phyloP scores from a whole-genome alignment of 2,888 invertebrate genomes.

The Spilosoma lubricipeda region DNA sequence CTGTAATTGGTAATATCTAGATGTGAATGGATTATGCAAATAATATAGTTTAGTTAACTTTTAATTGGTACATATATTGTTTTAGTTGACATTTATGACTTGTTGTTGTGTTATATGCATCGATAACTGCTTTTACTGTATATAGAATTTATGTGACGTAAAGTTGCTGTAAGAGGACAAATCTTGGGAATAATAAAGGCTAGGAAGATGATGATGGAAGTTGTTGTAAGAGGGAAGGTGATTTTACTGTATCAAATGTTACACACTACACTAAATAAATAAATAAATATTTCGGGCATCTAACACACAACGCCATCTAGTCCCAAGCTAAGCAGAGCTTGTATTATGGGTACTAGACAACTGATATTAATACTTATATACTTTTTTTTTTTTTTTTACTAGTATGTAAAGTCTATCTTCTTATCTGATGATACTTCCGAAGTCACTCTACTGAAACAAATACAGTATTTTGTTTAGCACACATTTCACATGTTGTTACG shows the following conservation, averaged over 20 bases:
- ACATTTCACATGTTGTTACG: no score
- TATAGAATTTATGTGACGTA: conserved; percentile 6
- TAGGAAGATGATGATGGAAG: no score
- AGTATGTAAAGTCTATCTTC: no score
- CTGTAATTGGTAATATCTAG: conserved; percentile 29
- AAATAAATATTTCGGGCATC: no score
- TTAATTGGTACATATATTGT: conserved; percentile 60
- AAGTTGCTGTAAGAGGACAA: background rate
- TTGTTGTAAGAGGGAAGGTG: background rate
- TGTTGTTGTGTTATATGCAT: conserved; percentile 29
- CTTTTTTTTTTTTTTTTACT: no score
- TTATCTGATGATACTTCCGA: background rate
- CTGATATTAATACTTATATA: no score
- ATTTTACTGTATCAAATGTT: background rate
- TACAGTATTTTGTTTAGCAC: background rate
- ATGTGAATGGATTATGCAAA: conserved; percentile 61
- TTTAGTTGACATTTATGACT: conserved; percentile 59
- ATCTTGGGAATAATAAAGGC: no score
- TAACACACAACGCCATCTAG: no score
- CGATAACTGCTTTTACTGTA: background rate
- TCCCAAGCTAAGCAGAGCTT: no score
- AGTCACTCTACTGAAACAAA: background rate
- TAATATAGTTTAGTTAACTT: conserved; percentile 54
- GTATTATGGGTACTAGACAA: no score
- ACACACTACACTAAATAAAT: no score